Evolutionary conservation across 2,888 invertebrate species (phyloP), one percentile per base, ranked within the genome.

Genomic region (Athripsodes cinereus): DNA sequence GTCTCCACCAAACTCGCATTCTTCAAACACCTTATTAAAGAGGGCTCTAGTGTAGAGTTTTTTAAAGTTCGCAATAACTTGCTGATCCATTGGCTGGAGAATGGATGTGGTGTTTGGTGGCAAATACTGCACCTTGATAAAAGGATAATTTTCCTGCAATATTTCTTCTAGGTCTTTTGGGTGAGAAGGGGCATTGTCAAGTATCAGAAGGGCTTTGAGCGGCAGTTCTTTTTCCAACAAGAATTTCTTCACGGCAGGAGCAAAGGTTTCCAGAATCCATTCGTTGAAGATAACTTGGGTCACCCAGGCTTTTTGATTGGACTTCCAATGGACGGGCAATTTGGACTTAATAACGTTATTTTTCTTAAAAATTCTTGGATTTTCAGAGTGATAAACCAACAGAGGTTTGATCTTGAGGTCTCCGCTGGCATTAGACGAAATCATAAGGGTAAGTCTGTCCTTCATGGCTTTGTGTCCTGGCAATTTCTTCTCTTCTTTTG

Each of bases 401-500:
- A 67, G 64, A n/a, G 65, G 66, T 55, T 67, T 67, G 51, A 67
- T 64, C 56, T 66, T 66, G 35, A 62, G 62, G 58, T 64, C 64
- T 16, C 66, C 66, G 63, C 65, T 62, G 44, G 65, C 67, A 66
- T 67, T 66, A 52, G 61, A 53, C 16, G 62, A 62, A 19, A 66
- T 59, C 55, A 60, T 51, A 22, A 68, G 63, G 55, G 65, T 68
- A 22, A 68, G 52, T 53, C 65, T 56, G 62, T 67, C 65, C 59
- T 66, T 67, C 63, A 66, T 64, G 22, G 65, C 63, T 62, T 68
- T 68, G 63, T 65, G 65, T 21, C 67, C 67, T 51, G 67, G 65
- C 60, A 65, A 59, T 52, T 51, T 60, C 58, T 67, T 68, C 62
- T 68, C 67, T 58, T 66, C 66, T 64, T 50, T 20, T 35, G 65